Base-by-base conservation (phyloP, 2,888 invertebrate genomes). In the Ditylenchus weischeri region DNA sequence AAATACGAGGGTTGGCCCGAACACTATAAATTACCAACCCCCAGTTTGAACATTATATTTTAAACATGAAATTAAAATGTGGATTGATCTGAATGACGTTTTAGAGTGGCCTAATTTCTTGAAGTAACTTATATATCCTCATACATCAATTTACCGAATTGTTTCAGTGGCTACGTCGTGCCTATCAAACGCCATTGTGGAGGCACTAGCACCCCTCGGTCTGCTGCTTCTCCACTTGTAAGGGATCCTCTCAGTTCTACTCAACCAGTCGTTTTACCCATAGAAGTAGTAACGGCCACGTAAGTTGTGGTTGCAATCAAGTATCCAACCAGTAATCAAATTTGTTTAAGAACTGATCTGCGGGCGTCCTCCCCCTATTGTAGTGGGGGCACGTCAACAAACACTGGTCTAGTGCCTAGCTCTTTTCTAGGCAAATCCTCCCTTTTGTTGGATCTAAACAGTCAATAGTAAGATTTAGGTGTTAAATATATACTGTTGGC, bases 401-500 rank as follows among this genome's bases (percentile, higher is more conserved):
- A 2, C n/a, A 18, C 23, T 54, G 13, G 15, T 54, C 13, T 29
- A 54, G 54, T 54, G 54, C 54, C 54, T 18, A 54, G n/a, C 54
- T 54, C n/a, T 18, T 54, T n/a, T 11, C n/a, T 54, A 18, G 54
- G 54, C 21, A 54, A 54, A 29, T 54, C 54, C 29, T 13, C 54
- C 6, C 29, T 54, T 11, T 18, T 54, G 54, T 7, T 54, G 3
- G 54, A 54, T 54, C n/a, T 54, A 8, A 54, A 29, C n/a, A 54
- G n/a, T 54, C 35, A 49, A 35, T 64, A 63, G 23, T 43, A 38
- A 23, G 21, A 47, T 15, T 11, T 19, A 8, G 15, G 13, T 18
- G 65, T 65, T 65, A n/a, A 29, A 10, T 23, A 43, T 23, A 47
- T 43, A 66, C 65, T n/a, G 47, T 60, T 18, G 23, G 59, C 43